A percentile compares a stretch with the other conserved stretches of the same genome.
Evolutionary conservation across 2,797 vertebrate genomes (phyloP).

Genomic region (Leontopithecus rosalia): DNA sequence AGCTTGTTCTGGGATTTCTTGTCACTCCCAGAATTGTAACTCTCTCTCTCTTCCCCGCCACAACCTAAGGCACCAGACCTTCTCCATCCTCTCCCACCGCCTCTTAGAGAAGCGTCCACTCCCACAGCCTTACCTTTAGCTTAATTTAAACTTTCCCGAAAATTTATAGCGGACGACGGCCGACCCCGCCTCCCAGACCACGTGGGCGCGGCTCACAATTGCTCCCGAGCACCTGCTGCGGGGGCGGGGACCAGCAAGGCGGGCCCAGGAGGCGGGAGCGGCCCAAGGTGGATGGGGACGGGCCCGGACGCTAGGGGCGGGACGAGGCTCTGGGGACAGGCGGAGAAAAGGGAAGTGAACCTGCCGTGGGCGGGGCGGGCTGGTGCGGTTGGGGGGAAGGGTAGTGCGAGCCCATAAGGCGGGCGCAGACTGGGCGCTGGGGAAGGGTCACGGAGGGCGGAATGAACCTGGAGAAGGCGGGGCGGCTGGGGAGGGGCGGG

Average conservation of each 20-base stretch:
- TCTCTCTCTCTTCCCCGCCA: accelerated
- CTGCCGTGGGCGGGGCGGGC: background rate
- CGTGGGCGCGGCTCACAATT: background rate
- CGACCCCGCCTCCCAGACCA: background rate
- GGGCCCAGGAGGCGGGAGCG: background rate
- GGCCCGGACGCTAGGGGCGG: background rate
- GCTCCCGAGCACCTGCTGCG: accelerated
- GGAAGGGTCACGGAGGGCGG: background rate
- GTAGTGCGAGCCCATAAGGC: background rate
- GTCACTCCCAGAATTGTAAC: accelerated
- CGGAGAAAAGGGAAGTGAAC: background rate
- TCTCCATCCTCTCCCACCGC: too few species aligned
- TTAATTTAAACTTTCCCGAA: background rate
- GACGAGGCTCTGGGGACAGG: background rate
- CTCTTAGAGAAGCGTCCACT: background rate
- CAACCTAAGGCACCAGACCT: background rate
- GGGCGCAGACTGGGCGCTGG: background rate
- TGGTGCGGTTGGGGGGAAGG: background rate
- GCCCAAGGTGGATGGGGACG: background rate
- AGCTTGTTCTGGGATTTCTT: background rate
- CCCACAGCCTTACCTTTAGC: too few species aligned
- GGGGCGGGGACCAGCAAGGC: background rate
- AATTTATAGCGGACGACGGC: accelerated
- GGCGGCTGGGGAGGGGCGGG: background rate
- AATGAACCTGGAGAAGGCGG: background rate